Base-by-base conservation (phyloP, 2,797 vertebrate species). In the Ctenopoma kingsleyae region DNA sequence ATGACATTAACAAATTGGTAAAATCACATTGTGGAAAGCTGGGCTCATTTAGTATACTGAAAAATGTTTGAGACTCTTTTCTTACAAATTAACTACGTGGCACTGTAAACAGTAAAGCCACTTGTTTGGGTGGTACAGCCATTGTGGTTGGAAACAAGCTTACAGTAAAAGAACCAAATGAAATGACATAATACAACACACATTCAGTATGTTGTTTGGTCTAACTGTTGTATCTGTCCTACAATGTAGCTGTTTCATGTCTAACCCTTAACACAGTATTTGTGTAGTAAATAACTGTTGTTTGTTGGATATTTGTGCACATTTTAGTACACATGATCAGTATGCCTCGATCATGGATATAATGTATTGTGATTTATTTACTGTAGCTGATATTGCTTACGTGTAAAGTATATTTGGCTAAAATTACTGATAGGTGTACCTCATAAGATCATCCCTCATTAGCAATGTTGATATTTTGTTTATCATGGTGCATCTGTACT, bases 401-500 rank as follows among this genome's bases (percentile, higher is more conserved):
- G 11, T 12, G 4, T 58, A 44, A 30, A 73, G 41, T 35, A 69
- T 62, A 71, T 81, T 74, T 60, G 51, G 44, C 53, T 58, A 23
- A 81, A 19, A 56, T 53, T 44, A 54, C 38, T 44, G 36, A 68
- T 61, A 60, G 1, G n/a, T 74, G 43, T 75, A 67, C 32, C 50
- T 76, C 81, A 86, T 81, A 20, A 71, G 38, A 44, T 68, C 88
- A 87, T 81, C 67, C 66, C 20, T 81, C 85, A 84, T 87, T 71
- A 83, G 85, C 73, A 72, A 57, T 91, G 90, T 91, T 86, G 64
- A 80, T 79, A 83, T 90, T 87, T 87, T 84, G 79, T 80, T 85
- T 47, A 76, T 70, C 78, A 84, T 79, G 66, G 82, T 91, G 82
- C 87, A 77, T 87, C 76, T 86, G 85, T 91, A 74, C 76, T 79